Evolutionary conservation across 2,113 vertebrate genomes (phyloP).

Genomic region (Rostratula benghalensis): DNA sequence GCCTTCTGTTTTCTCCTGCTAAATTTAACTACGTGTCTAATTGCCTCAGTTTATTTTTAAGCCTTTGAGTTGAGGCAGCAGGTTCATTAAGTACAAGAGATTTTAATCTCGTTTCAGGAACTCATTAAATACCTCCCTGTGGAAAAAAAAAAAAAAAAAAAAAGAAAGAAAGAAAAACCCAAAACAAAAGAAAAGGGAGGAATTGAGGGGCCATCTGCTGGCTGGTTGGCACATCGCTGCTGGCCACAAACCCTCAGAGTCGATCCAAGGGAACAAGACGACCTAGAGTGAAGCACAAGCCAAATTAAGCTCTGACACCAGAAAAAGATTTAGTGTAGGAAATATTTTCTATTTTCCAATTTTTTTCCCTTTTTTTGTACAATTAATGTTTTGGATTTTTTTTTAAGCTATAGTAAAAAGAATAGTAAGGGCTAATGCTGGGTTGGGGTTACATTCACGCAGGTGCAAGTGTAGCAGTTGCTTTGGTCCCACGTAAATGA

Average conservation of each 20-base stretch:
- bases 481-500: not conserved
- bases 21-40: slow-evolving; percentile 42
- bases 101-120: slow-evolving; percentile 45
- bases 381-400: not conserved
- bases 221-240: slow-evolving; percentile 10
- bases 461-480: not conserved
- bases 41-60: slow-evolving; percentile 55
- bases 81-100: slow-evolving; percentile 54
- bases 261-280: not conserved
- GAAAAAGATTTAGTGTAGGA: not conserved
- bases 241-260: not conserved
- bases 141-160: too few species aligned
- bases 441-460: not conserved
- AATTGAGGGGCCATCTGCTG: slow-evolving; percentile 61
- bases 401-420: not conserved
- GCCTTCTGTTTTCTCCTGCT: slow-evolving; percentile 18
- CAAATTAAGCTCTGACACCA: not conserved
- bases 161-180: not conserved
- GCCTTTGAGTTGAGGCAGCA: slow-evolving; percentile 6
- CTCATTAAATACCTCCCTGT: not conserved
- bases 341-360: not conserved
- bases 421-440: not conserved
- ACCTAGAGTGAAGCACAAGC: not conserved
- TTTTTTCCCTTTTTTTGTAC: not conserved
- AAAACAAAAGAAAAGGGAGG: not conserved